Evolutionary conservation across 2,797 vertebrate species (phyloP), one percentile per base, ranked within the genome.

Genomic region (Myripristis murdjan): DNA sequence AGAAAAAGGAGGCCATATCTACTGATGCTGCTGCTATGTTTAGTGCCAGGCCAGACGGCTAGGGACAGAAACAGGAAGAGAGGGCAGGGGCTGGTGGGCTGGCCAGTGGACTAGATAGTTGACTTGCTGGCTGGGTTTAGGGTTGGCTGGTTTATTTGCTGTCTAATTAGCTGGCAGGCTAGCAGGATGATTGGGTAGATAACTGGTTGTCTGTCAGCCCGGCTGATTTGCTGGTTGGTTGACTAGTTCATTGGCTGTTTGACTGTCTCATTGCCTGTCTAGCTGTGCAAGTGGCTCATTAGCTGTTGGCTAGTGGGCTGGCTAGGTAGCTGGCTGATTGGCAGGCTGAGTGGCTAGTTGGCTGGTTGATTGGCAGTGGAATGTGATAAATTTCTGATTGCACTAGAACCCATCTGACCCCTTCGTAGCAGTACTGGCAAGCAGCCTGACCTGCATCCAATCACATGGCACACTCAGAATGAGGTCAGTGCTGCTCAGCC

Each of bases 1-100:
- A 41, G 16, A 58, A 59, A 59, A 82, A 77, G 20, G 66, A 73
- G 76, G 70, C 63, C 70, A 44, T 31, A 55, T 64, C 69, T 70
- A 73, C 59, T 52, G 23, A 47, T 54, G 75, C 33, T 46, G 20
- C 18, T 39, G 62, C 79, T 85, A 75, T 81, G 73, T 72, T 80
- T 81, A 83, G 79, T 55, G 55, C 44, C 8, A 26, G 70, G 39
- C 59, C 57, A 79, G 76, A 82, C 73, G 31, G 54, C 53, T 46
- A 14, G 23, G 44, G 54, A 76, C 65, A 3, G 48, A 49, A 26
- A 70, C 5, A 15, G 58, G 49, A 67, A 55, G 73, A 59, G 33
- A 54, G 64, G 67, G 65, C 76, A 49, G 44, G 7, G 49, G 35
- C 2, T 44, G 10, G 31, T 31, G 14, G 18, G 28, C n/a, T 23